A percentile compares a stretch with the other conserved stretches of the same genome.
Evolutionary conservation across 1,140 invertebrate genomes (phyloP).

Genomic region (Heliothis subflexa): DNA sequence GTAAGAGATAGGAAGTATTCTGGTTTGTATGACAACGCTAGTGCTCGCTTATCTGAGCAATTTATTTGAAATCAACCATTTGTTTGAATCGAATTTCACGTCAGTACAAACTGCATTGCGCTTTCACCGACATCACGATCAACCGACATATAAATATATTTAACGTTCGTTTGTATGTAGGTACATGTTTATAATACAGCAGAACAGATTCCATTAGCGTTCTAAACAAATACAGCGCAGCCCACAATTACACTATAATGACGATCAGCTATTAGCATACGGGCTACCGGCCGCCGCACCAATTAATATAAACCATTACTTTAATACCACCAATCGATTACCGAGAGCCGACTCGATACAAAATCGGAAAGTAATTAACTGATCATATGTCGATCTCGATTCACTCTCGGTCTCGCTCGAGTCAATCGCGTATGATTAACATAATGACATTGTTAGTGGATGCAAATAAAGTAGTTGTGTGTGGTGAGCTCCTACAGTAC

Average conservation of each 20-base stretch:
- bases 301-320: conserved; percentile 44
- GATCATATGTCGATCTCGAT: conserved; percentile 54
- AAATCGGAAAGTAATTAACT: conserved; percentile 41
- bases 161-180: too few relatives aligned
- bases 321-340: conserved; percentile 41
- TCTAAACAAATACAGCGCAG: conserved; percentile 28
- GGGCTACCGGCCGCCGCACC: conserved; percentile 22
- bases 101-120: too few relatives aligned
- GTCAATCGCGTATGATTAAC: conserved; percentile 60
- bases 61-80: background rate
- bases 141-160: too few relatives aligned
- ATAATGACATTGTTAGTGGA: conserved; percentile 76
- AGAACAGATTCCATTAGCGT: conserved; percentile 6
- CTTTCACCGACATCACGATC: too few relatives aligned
- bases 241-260: conserved; percentile 2
- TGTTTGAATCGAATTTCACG: too few relatives aligned
- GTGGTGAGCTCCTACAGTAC: conserved; percentile 30
- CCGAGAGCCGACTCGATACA: conserved; percentile 21
- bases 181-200: background rate
- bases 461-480: conserved; percentile 69
- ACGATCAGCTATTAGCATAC: conserved; percentile 32
- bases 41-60: too few relatives aligned
- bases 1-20: too few relatives aligned
- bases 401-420: conserved; percentile 67
- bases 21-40: too few relatives aligned